A percentile compares a stretch with the other conserved stretches of the same genome.
phyloP scores from a whole-genome alignment of 2,888 invertebrate species.

The Trichogramma dendrolimi region DNA sequence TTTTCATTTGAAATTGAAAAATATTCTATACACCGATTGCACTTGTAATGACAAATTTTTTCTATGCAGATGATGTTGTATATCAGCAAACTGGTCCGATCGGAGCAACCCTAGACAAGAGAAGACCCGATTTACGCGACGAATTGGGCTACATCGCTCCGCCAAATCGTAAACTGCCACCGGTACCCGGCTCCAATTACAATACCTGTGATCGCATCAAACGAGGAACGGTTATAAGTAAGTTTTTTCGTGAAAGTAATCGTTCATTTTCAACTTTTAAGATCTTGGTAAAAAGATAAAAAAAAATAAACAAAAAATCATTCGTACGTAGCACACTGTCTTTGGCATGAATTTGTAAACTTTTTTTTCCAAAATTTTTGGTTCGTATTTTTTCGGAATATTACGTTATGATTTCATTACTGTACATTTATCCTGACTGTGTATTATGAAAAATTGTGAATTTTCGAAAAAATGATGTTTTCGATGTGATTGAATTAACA shows the following conservation, averaged over 20 bases:
- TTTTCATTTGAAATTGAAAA: not conserved
- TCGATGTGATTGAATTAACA: no score
- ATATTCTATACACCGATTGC: not conserved
- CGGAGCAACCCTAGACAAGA: constrained; percentile 74
- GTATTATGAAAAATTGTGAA: no score
- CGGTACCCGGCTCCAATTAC: constrained; percentile 89
- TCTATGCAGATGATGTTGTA: constrained; percentile 75
- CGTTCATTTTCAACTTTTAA: not conserved
- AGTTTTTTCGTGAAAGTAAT: constrained; percentile 49
- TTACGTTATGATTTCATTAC: no score
- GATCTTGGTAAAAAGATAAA: not conserved
- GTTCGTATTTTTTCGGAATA: no score
- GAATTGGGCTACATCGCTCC: constrained; percentile 91
- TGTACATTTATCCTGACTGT: no score
- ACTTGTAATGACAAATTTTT: not conserved
- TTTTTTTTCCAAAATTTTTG: constrained; percentile 5
- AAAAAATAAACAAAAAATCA: not conserved
- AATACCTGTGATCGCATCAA: constrained; percentile 91
- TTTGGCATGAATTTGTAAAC: constrained; percentile 19
- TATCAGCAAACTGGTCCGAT: constrained; percentile 79
- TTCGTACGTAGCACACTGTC: constrained; percentile 18
- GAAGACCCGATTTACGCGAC: constrained; percentile 77
- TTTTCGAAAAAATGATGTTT: no score
- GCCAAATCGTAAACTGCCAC: constrained; percentile 86
- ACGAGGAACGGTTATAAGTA: constrained; percentile 88